A percentile compares a stretch with the other conserved stretches of the same genome.
Conservation (phyloP, 2,797 vertebrate species). For the Takifugu ocellatus region DNA sequence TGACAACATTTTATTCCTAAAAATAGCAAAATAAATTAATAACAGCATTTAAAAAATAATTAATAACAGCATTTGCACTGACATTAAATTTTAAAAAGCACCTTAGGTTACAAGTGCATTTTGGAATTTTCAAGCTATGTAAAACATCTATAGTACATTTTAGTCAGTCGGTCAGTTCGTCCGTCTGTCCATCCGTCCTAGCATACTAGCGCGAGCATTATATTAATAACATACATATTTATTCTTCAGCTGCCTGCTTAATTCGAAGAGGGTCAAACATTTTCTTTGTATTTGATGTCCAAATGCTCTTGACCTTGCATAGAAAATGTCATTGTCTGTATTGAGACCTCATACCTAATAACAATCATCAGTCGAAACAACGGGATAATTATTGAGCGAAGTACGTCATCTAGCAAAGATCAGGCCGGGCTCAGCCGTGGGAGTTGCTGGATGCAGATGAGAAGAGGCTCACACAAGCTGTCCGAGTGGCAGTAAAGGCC, state of each 20-base stretch:
- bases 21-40: no score
- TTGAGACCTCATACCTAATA: constrained; percentile 23
- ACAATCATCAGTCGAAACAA: constrained; percentile 21
- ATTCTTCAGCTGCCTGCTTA: constrained; percentile 9
- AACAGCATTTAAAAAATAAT: no score
- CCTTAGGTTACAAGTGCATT: no score
- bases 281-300: constrained; percentile 8
- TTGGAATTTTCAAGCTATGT: no score
- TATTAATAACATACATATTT: neutral
- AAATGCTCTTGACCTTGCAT: constrained; percentile 5
- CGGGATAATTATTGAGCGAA: constrained; percentile 38
- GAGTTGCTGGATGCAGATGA: constrained; percentile 40
- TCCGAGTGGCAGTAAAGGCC: constrained; percentile 17
- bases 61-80: no score
- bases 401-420: constrained; percentile 42
- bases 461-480: constrained; percentile 15
- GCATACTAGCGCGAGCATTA: no score
- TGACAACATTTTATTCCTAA: no score
- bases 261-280: neutral
- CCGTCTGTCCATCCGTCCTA: no score
- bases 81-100: no score
- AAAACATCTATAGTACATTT: no score
- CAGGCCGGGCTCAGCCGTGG: constrained; percentile 36
- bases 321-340: constrained; percentile 18
- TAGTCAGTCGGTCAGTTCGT: no score